These are phyloP conservation scores for Schrankia costaestrigalis DNA, from an alignment of 2,888 invertebrate genomes.

Conservation along the genomic window DNA sequence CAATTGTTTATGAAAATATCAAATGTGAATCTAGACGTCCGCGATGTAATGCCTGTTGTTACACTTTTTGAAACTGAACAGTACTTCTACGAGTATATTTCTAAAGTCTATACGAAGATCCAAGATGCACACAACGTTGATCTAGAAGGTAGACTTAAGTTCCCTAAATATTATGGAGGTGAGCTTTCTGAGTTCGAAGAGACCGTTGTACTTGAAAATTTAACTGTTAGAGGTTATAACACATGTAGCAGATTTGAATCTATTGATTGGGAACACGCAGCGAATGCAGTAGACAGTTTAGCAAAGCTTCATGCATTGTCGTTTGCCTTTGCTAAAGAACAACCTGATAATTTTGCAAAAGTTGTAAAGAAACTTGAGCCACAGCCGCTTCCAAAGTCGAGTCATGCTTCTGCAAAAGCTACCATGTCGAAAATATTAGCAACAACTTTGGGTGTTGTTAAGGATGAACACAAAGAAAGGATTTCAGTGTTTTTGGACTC, in stretches of 20 bases:
- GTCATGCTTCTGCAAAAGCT: constrained; percentile 7
- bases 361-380: constrained; percentile 21
- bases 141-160: constrained; percentile 30
- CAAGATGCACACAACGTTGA: constrained; percentile 35
- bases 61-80: constrained; percentile 37
- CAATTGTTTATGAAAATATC: constrained; percentile 52
- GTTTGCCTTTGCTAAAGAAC: constrained; percentile 48
- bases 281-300: constrained; percentile 37
- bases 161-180: constrained; percentile 43
- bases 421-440: constrained; percentile 24
- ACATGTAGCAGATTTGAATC: constrained; percentile 36
- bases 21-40: constrained; percentile 30
- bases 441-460: constrained; percentile 25
- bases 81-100: constrained; percentile 33
- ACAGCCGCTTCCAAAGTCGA: not conserved
- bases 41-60: constrained; percentile 27
- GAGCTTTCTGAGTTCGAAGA: constrained; percentile 32
- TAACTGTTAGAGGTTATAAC: constrained; percentile 38
- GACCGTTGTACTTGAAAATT: constrained; percentile 48
- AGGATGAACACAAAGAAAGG: constrained; percentile 34
- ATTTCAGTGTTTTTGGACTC: constrained; percentile 25
- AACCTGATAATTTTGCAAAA: constrained; percentile 38
- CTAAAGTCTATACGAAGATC: constrained; percentile 23
- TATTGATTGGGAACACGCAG: constrained; percentile 46
- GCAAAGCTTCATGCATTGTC: constrained; percentile 61